phyloP scores from a whole-genome alignment of 1,140 invertebrate species.

The Aphelenchoides fujianensis region DNA sequence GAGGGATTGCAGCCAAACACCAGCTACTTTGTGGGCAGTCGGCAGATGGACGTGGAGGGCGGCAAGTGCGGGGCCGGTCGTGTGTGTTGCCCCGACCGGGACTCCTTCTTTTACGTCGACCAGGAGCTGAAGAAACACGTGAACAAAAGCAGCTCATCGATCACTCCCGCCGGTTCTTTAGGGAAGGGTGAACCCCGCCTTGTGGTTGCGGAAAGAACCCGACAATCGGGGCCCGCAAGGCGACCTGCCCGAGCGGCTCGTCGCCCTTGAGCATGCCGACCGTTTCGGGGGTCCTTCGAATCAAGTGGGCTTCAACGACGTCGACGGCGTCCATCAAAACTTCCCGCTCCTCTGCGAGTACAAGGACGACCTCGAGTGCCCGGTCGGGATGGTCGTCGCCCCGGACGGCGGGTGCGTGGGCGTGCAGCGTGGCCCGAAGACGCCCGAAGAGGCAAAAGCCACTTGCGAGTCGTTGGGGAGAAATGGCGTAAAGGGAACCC shows the following conservation, averaged over 20 bases:
- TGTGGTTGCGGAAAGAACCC: constrained; percentile 8
- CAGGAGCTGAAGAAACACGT: background rate
- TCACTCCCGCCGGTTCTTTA: background rate
- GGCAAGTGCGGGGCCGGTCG: background rate
- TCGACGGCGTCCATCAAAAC: background rate
- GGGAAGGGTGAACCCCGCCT: background rate
- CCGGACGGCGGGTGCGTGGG: constrained; percentile 9
- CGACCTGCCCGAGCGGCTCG: constrained; percentile 3
- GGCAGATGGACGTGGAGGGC: background rate
- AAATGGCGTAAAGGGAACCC: background rate
- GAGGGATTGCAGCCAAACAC: background rate
- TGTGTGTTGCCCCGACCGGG: background rate
- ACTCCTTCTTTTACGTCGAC: constrained; percentile 1
- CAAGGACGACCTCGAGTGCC: constrained; percentile 1
- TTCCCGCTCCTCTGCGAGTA: constrained; percentile 19
- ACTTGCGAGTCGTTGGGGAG: background rate
- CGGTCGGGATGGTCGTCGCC: background rate
- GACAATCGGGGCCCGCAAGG: background rate
- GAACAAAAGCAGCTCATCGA: background rate
- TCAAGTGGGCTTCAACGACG: constrained; percentile 17
- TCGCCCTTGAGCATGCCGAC: background rate
- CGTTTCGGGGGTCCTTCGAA: constrained; percentile 14
- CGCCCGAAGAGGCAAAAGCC: background rate
- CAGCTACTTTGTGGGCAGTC: background rate
- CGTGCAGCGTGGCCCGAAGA: background rate